Base-by-base conservation (phyloP, 1,140 invertebrate species). In the Calephelis virginiensis region DNA sequence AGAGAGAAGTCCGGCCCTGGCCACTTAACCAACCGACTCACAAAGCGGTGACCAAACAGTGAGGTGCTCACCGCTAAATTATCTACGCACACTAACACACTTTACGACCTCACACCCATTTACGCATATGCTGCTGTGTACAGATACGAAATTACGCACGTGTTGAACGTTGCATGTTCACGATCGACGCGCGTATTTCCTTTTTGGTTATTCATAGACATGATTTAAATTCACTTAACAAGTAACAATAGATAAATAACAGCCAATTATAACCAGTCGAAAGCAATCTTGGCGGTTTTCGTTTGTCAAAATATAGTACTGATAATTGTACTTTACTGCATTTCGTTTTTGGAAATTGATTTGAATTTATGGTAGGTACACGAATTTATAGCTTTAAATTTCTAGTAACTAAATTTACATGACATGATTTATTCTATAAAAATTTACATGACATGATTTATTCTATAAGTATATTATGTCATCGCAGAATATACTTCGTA, bases 21-120 rank as follows among this genome's bases (percentile, higher is more conserved):
- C 43, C 45, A 28, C 45, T 63, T 28, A 47, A 6, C 56, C 49
- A 50, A 53, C 53, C 68, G 49, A 67, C 64, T 71, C 63, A 68
- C 69, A 46, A 59, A 70, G 74, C 72, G 71, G 70, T 65, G 71
- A 69, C 75, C 73, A 73, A 77, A 67, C 76, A 56, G 17, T 28
- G 50, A 28, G 73, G 63, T 73, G 77, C 72, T 79, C 76, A 72
- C 75, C 77, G 75, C 85, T 88, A 88, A 82, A 86, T 83, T 83
- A 83, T 82, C 80, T 77, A 86, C 79, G 63, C 80, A 82, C 78
- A 85, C 79, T 53, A 64, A 28, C 60, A 56, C 59, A 13, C 64
- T 49, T 64, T n/a, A 47, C 65, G 62, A 71, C 45, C 62, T 64
- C 49, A 68, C 72, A 49, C 64, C 59, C 56, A 69, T 68, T 72